phyloP scores from a whole-genome alignment of 2,113 vertebrate species.

The Synodontis membranacea region DNA sequence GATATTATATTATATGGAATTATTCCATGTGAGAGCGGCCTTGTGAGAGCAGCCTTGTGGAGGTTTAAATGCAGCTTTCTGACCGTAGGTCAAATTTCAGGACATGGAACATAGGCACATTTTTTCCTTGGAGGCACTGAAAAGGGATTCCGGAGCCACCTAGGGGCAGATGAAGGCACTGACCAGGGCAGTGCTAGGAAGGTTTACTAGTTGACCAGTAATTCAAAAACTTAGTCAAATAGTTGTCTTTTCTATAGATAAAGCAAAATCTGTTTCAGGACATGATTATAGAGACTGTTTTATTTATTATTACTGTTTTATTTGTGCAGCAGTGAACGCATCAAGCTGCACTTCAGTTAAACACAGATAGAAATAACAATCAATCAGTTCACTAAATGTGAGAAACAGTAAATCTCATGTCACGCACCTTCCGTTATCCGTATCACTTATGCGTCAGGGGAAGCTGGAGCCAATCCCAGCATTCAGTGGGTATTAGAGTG shows the following conservation, averaged over 20 bases:
- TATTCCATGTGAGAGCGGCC: background rate
- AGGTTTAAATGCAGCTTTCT: constrained; percentile 54
- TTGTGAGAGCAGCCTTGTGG: background rate
- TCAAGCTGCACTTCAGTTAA: background rate
- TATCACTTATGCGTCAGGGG: too few relatives aligned
- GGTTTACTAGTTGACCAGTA: background rate
- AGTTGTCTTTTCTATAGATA: background rate
- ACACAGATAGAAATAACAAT: too few relatives aligned
- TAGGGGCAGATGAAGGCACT: background rate
- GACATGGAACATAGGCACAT: constrained; percentile 59
- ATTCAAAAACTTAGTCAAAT: background rate
- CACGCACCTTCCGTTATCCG: too few relatives aligned
- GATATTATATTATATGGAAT: background rate
- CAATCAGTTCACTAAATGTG: background rate
- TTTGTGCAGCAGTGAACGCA: background rate
- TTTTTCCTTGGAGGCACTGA: background rate
- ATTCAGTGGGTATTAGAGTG: background rate
- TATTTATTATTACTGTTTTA: background rate
- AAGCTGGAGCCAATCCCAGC: too few relatives aligned
- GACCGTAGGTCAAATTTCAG: constrained; percentile 75
- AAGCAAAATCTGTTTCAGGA: too few relatives aligned
- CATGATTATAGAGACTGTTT: background rate
- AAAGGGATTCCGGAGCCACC: background rate
- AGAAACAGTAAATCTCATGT: background rate
- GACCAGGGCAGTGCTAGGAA: background rate